Evolutionary conservation across 1,140 invertebrate species (phyloP).

Genomic region (Anagrus nilaparvatae): DNA sequence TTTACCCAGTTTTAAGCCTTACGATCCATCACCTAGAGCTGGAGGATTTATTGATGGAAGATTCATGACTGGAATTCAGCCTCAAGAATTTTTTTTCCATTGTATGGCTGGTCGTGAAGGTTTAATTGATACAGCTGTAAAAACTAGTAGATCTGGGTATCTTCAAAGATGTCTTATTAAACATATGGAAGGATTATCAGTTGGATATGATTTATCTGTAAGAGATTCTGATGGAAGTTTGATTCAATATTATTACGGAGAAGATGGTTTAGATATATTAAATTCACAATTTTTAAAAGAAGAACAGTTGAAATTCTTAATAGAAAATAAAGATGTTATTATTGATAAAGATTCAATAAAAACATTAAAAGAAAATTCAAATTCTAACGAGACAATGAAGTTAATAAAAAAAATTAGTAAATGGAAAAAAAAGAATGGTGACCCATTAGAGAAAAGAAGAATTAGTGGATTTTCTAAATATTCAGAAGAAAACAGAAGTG

Average conservation of each 20-base stretch:
- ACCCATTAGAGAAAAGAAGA: conserved; percentile 35
- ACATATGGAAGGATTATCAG: conserved; percentile 87
- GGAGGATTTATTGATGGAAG: conserved; percentile 94
- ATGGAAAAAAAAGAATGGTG: conserved; percentile 51
- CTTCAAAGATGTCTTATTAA: conserved; percentile 96
- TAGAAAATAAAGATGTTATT: conserved; percentile 63
- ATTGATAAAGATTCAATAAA: conserved; percentile 48
- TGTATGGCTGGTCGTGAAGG: conserved; percentile 99
- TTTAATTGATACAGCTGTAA: conserved; percentile 76
- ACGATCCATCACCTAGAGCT: conserved; percentile 82
- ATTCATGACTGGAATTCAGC: conserved; percentile 94
- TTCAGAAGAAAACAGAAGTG: conserved; percentile 24
- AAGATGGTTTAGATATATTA: conserved; percentile 90
- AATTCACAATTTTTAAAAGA: conserved; percentile 77
- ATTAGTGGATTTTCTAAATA: conserved; percentile 30
- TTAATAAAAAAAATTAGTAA: conserved; percentile 43
- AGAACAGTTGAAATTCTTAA: conserved; percentile 71
- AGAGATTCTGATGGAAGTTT: conserved; percentile 83
- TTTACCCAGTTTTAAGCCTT: conserved; percentile 85
- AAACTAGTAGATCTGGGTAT: conserved; percentile 95
- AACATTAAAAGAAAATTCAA: conserved; percentile 45
- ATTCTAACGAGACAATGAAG: conserved; percentile 41
- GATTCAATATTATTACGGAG: conserved; percentile 92
- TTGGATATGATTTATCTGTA: conserved; percentile 90
- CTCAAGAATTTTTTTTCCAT: conserved; percentile 98